Conservation (phyloP, 1,140 invertebrate genomes). For the Carposina sasakii region DNA sequence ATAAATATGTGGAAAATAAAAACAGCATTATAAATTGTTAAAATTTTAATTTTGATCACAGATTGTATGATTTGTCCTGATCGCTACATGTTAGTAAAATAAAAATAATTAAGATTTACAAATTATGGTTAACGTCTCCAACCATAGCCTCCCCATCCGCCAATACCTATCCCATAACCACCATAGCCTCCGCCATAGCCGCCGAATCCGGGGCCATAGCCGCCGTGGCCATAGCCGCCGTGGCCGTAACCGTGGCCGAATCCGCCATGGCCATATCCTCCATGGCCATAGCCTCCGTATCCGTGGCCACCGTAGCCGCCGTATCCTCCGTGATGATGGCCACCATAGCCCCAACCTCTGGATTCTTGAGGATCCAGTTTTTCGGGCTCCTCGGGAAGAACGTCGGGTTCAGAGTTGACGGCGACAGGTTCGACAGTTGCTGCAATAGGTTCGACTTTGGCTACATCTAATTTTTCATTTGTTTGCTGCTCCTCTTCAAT, state of each 20-base stretch:
- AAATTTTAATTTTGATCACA: no score
- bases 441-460: not conserved
- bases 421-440: no score
- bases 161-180: not conserved
- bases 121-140: no score
- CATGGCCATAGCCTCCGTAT: conserved; percentile 4
- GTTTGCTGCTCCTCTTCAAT: not conserved
- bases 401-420: not conserved
- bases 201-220: conserved; percentile 7
- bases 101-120: no score
- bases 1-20: no score
- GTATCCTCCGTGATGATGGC: not conserved
- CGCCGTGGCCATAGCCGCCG: not conserved
- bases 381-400: not conserved
- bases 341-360: not conserved
- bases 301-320: conserved; percentile 3
- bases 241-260: not conserved
- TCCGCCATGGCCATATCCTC: not conserved
- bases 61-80: no score
- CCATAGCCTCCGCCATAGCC: conserved; percentile 9
- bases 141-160: conserved; percentile 7
- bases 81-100: no score
- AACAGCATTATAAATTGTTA: no score
- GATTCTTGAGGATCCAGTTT: not conserved
- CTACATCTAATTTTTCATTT: not conserved